These are phyloP conservation scores for Acanthosepion lycidas DNA, from an alignment of 2,888 invertebrate genomes.

Conservation along the genomic window DNA sequence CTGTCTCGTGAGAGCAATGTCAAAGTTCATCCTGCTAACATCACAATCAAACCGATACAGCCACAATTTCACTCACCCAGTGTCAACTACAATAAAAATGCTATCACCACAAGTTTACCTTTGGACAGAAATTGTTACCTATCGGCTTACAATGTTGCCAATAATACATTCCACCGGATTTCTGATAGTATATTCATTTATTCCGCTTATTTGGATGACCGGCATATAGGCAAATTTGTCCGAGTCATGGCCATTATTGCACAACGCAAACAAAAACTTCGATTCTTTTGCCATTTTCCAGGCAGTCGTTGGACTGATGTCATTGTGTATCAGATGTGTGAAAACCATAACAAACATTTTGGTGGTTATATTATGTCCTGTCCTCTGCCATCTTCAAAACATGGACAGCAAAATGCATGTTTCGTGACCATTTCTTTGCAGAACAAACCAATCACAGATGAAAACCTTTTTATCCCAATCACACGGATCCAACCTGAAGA, in stretches of 20 bases:
- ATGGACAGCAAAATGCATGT: slow-evolving; percentile 51
- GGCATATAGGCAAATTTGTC: slow-evolving; percentile 56
- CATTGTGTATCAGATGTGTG: slow-evolving; percentile 67
- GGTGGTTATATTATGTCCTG: slow-evolving; percentile 69
- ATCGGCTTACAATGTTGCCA: slow-evolving; percentile 52
- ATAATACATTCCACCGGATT: slow-evolving; percentile 55
- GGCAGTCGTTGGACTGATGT: slow-evolving; percentile 49
- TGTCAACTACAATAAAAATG: neutral
- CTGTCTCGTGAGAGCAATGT: neutral
- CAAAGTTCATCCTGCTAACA: slow-evolving; percentile 25
- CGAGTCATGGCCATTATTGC: slow-evolving; percentile 60
- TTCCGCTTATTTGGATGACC: slow-evolving; percentile 68
- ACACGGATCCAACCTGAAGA: slow-evolving; percentile 40
- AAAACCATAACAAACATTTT: slow-evolving; percentile 66
- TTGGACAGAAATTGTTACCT: slow-evolving; percentile 50
- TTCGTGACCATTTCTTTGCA: slow-evolving; percentile 53
- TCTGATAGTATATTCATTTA: slow-evolving; percentile 54
- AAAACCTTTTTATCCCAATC: slow-evolving; percentile 46
- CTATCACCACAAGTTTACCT: neutral
- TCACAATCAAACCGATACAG: slow-evolving; percentile 36
- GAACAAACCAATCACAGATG: slow-evolving; percentile 46
- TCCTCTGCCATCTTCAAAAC: slow-evolving; percentile 53
- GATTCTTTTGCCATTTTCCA: slow-evolving; percentile 59
- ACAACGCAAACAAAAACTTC: slow-evolving; percentile 53
- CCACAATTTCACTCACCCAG: neutral